Evolutionary conservation across 1,140 invertebrate genomes (phyloP).

Genomic region (Drosophila miranda): DNA sequence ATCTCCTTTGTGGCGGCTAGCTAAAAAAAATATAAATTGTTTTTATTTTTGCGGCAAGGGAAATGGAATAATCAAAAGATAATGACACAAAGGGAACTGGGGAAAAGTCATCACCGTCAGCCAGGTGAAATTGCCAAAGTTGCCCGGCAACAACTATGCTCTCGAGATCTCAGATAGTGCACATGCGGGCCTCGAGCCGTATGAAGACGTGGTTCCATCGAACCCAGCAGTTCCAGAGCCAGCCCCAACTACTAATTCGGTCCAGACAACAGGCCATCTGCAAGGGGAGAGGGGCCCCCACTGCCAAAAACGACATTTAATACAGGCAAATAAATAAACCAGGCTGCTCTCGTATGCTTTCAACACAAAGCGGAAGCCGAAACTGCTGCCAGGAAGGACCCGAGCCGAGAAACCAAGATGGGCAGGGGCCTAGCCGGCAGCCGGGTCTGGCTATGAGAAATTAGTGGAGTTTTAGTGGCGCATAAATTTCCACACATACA

Average conservation of each 20-base stretch:
- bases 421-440: constrained; percentile 12
- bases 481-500: constrained; percentile 59
- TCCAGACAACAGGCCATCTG: not conserved
- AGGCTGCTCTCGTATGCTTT: constrained; percentile 27
- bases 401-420: constrained; percentile 1
- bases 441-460: constrained; percentile 50
- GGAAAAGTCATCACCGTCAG: constrained; percentile 51
- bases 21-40: constrained; percentile 46
- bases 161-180: constrained; percentile 35
- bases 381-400: constrained; percentile 19
- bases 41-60: constrained; percentile 42
- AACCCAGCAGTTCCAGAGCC: constrained; percentile 1
- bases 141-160: constrained; percentile 35
- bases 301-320: constrained; percentile 62
- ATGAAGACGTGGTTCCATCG: not conserved
- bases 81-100: constrained; percentile 60
- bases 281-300: not conserved
- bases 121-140: constrained; percentile 60
- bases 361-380: constrained; percentile 44
- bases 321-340: constrained; percentile 73
- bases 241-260: too few species aligned
- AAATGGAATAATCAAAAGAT: constrained; percentile 79
- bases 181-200: constrained; percentile 31
- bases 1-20: constrained; percentile 6
- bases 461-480: constrained; percentile 73